phyloP scores from a whole-genome alignment of 2,888 invertebrate species.

The Epistrophella euchroma region DNA sequence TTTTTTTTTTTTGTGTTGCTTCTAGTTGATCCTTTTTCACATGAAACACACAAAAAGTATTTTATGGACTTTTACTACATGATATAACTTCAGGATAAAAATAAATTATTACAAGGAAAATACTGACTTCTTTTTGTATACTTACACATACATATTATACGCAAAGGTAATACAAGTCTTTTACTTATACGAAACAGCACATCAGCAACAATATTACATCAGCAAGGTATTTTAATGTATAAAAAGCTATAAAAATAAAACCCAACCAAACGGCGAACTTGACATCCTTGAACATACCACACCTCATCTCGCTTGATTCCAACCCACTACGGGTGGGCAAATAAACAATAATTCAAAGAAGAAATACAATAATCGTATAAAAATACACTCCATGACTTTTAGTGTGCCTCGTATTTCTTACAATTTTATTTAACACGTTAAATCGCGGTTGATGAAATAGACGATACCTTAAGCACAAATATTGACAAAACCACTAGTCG shows the following conservation, averaged over 20 bases:
- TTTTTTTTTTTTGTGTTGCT: not conserved
- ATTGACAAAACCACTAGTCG: too few relatives aligned
- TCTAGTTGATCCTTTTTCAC: not conserved
- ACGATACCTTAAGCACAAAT: too few relatives aligned
- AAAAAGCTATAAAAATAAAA: constrained; percentile 53
- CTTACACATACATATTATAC: too few relatives aligned
- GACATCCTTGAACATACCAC: constrained; percentile 7
- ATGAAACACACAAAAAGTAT: constrained; percentile 4
- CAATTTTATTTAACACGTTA: too few relatives aligned
- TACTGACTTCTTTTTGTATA: not conserved
- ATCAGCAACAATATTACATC: constrained; percentile 34
- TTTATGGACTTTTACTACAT: constrained; percentile 57
- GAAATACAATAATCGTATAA: not conserved
- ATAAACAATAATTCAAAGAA: not conserved
- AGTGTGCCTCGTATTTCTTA: too few relatives aligned
- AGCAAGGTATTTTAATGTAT: constrained; percentile 48
- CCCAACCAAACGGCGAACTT: constrained; percentile 36
- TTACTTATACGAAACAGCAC: constrained; percentile 1
- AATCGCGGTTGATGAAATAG: too few relatives aligned
- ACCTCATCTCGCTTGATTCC: not conserved
- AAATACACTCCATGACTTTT: not conserved
- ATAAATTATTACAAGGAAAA: constrained; percentile 42
- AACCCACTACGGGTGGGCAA: not conserved
- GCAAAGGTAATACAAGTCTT: constrained; percentile 21
- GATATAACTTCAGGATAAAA: constrained; percentile 20